Evolutionary conservation across 2,888 invertebrate species (phyloP).

Genomic region (Ligdia adustata): DNA sequence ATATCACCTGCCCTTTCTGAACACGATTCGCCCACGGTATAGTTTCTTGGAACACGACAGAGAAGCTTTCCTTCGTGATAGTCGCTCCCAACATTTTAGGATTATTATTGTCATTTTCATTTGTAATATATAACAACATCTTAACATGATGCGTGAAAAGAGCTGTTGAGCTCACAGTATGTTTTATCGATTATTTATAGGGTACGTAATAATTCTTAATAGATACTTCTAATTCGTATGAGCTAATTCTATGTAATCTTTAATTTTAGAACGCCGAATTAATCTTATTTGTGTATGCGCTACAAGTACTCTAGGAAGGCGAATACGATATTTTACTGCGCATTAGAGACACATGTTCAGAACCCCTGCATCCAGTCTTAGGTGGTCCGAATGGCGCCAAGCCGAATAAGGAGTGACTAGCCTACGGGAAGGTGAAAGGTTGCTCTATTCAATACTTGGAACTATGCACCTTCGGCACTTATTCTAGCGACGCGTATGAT

Average conservation of each 20-base stretch:
- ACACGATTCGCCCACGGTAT: conserved; percentile 39
- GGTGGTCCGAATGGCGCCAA: conserved; percentile 57
- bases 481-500: conserved; percentile 26
- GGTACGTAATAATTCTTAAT: too few species aligned
- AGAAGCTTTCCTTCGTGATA: conserved; percentile 27
- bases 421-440: conserved; percentile 67
- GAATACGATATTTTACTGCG: too few species aligned
- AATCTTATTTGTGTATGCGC: too few species aligned
- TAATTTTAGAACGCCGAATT: too few species aligned
- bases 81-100: conserved; percentile 29
- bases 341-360: conserved; percentile 20
- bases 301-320: too few species aligned
- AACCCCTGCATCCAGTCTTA: conserved; percentile 34
- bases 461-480: conserved; percentile 12
- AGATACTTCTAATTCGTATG: too few species aligned
- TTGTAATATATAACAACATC: too few species aligned
- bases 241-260: too few species aligned
- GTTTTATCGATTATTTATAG: too few species aligned
- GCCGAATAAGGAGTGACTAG: conserved; percentile 52
- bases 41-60: conserved; percentile 44
- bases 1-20: conserved; percentile 40
- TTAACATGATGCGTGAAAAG: too few species aligned
- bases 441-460: conserved; percentile 44
- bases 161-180: too few species aligned
- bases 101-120: background rate